phyloP scores from a whole-genome alignment of 2,888 invertebrate species.

The Colostygia pectinataria region DNA sequence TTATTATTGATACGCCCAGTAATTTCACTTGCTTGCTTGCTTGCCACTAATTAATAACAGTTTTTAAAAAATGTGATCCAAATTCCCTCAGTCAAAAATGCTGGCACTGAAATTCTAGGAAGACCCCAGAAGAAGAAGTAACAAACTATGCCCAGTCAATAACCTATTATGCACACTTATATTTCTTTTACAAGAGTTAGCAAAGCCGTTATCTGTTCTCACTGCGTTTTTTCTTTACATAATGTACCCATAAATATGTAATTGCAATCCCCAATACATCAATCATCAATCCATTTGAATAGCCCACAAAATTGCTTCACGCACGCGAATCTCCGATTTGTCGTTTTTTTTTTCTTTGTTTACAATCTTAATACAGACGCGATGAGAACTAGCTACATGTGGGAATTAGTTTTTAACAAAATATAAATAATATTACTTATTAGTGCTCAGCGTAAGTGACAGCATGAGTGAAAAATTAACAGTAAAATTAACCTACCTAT shows the following conservation, averaged over 20 bases:
- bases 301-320: conserved; percentile 55
- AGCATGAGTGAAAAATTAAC: conserved; percentile 15
- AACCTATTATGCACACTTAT: conserved; percentile 3
- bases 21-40: too few species aligned
- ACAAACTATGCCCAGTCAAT: conserved; percentile 5
- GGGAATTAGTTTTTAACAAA: conserved; percentile 21
- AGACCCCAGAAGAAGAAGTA: too few species aligned
- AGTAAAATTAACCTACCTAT: too few species aligned
- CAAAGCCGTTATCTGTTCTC: conserved; percentile 27
- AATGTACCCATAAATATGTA: conserved; percentile 18
- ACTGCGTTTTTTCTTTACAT: conserved; percentile 17
- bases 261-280: conserved; percentile 44
- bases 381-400: conserved; percentile 29
- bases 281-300: conserved; percentile 57
- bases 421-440: too few species aligned
- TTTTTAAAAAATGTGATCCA: too few species aligned
- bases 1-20: too few species aligned
- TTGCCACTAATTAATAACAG: too few species aligned
- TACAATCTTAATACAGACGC: conserved; percentile 32
- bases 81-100: too few species aligned
- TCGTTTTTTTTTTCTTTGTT: conserved; percentile 50
- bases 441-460: conserved; percentile 17
- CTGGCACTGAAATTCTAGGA: too few species aligned
- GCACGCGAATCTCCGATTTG: conserved; percentile 62
- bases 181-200: conserved; percentile 5